These are phyloP conservation scores for Rhinopomastus cyanomelas DNA, from an alignment of 2,113 vertebrate species.

Conservation along the genomic window DNA sequence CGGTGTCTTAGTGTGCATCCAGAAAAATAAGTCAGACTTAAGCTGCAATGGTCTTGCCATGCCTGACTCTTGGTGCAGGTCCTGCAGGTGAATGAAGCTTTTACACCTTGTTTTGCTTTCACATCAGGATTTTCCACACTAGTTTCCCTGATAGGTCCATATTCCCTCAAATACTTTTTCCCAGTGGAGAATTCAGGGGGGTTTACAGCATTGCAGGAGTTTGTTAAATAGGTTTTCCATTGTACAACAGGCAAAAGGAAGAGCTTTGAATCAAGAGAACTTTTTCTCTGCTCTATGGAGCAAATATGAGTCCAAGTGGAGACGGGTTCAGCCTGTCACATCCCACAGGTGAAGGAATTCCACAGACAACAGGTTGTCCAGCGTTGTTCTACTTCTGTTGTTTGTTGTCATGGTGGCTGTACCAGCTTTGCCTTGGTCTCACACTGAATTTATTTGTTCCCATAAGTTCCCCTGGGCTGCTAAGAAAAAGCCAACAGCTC, in stretches of 20 bases:
- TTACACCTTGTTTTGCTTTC: not conserved
- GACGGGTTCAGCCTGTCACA: not conserved
- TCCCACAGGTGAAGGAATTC: not conserved
- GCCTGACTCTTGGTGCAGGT: not conserved
- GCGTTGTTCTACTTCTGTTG: accelerated
- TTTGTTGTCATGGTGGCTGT: not conserved
- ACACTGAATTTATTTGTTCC: not conserved
- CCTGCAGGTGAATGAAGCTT: not conserved
- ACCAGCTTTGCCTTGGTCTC: not conserved
- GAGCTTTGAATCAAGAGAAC: not conserved
- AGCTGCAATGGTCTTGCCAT: not conserved
- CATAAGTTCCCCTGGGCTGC: not conserved
- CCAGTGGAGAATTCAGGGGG: not conserved
- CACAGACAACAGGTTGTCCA: no score
- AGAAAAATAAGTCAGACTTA: not conserved
- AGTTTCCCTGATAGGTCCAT: not conserved
- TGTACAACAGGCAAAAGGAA: not conserved
- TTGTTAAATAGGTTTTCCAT: not conserved
- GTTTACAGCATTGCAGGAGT: not conserved
- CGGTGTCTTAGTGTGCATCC: not conserved
- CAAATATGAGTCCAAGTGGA: not conserved
- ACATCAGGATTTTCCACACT: not conserved
- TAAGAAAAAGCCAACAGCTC: not conserved
- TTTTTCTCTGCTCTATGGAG: not conserved
- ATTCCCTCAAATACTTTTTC: not conserved